phyloP scores from a whole-genome alignment of 2,888 invertebrate genomes.

The Andrena haemorrhoa region DNA sequence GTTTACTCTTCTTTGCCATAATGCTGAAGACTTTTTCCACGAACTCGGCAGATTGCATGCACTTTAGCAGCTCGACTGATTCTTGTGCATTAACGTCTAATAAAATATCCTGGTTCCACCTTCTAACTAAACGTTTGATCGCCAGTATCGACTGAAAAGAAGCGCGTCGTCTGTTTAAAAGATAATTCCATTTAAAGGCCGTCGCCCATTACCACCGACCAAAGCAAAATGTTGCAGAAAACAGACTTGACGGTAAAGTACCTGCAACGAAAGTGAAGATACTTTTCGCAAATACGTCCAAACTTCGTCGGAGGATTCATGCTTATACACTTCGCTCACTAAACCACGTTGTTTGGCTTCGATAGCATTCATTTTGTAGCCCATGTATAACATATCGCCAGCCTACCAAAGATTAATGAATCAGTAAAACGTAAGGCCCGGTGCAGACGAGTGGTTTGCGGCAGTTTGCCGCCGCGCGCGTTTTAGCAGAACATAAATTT shows the following conservation, averaged over 20 bases:
- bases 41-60: slow-evolving; percentile 90
- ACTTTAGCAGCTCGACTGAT: slow-evolving; percentile 87
- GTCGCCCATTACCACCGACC: too few relatives aligned
- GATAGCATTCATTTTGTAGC: slow-evolving; percentile 91
- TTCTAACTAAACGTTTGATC: slow-evolving; percentile 90
- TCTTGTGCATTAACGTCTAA: slow-evolving; percentile 90
- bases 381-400: slow-evolving; percentile 88
- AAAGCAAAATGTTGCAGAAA: neutral
- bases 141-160: slow-evolving; percentile 87
- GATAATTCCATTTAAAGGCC: too few relatives aligned
- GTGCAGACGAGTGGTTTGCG: too few relatives aligned
- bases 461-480: too few relatives aligned
- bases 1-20: slow-evolving; percentile 80
- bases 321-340: slow-evolving; percentile 91
- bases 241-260: slow-evolving; percentile 39
- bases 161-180: neutral
- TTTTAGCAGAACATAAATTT: too few relatives aligned
- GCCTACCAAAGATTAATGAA: slow-evolving; percentile 84
- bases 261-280: slow-evolving; percentile 72
- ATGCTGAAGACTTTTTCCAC: slow-evolving; percentile 87
- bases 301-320: slow-evolving; percentile 86
- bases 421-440: neutral
- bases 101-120: slow-evolving; percentile 87
- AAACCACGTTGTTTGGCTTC: slow-evolving; percentile 93
- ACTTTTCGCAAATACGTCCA: slow-evolving; percentile 71